Conservation (phyloP, 2,113 vertebrate genomes). For the Lanius collurio region DNA sequence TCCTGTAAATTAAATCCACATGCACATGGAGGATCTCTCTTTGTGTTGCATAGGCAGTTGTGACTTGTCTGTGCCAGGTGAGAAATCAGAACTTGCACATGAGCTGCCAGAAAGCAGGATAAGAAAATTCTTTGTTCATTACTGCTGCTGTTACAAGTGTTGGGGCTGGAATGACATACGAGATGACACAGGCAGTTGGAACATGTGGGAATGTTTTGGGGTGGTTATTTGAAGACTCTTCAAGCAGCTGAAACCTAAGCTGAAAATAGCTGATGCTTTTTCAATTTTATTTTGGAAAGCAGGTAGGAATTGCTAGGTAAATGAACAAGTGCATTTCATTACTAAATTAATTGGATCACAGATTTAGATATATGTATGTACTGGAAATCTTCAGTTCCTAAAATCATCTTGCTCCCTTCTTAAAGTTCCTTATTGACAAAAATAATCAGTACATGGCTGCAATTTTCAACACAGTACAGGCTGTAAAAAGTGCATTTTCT, state of each 20-base stretch:
- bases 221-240: not conserved
- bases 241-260: not conserved
- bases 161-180: not conserved
- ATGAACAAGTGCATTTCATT: not conserved
- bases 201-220: conserved; percentile 39
- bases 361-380: fast-evolving
- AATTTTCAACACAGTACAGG: not conserved
- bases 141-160: not conserved
- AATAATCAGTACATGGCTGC: not conserved
- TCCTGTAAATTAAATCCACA: not conserved
- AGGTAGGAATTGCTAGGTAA: not conserved
- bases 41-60: not conserved
- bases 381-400: not conserved
- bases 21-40: not conserved
- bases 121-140: not conserved
- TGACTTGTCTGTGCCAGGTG: not conserved
- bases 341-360: not conserved
- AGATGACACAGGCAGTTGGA: not conserved
- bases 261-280: not conserved
- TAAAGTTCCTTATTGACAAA: not conserved
- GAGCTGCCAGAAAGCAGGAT: not conserved
- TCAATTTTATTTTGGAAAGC: not conserved
- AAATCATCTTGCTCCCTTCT: not conserved
- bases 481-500: not conserved
- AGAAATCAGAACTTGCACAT: not conserved